Evolutionary conservation across 1,140 invertebrate genomes (phyloP).

Genomic region (Ladona fulva): DNA sequence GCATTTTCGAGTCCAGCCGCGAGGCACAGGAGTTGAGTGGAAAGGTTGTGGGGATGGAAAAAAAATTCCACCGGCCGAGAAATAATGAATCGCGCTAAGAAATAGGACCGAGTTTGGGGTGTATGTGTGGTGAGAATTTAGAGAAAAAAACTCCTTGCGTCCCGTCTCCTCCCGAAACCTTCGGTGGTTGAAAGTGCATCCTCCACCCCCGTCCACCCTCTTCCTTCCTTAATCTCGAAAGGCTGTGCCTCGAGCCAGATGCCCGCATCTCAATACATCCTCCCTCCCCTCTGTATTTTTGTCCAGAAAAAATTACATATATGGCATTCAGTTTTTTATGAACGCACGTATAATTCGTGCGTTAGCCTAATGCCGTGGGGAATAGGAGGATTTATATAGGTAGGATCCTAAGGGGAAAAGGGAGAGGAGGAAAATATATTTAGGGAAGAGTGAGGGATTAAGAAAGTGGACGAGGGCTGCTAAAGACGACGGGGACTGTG

Average conservation of each 20-base stretch:
- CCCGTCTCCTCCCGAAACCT: too few species aligned
- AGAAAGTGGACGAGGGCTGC: neutral
- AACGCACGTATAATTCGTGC: neutral
- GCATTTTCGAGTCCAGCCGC: neutral
- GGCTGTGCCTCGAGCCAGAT: neutral
- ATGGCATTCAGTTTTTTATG: neutral
- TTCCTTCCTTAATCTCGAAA: neutral
- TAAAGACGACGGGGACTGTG: too few species aligned
- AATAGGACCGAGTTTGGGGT: neutral
- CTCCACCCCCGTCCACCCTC: neutral
- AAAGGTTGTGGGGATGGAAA: neutral
- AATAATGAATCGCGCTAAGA: constrained; percentile 1
- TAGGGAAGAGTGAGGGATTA: neutral
- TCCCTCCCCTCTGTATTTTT: neutral
- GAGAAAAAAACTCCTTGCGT: neutral
- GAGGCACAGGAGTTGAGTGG: neutral
- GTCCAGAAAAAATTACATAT: neutral
- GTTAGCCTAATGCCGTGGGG: neutral
- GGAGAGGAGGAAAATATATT: neutral
- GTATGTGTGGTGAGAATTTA: neutral
- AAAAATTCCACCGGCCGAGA: neutral
- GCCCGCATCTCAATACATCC: neutral
- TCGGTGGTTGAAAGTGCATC: neutral
- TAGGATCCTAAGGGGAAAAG: neutral
- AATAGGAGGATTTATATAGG: neutral